A percentile compares a stretch with the other conserved stretches of the same genome.
These are phyloP conservation scores for Scaptomyza graminum DNA, from an alignment of 1,140 invertebrate genomes.

Conservation along the genomic window DNA sequence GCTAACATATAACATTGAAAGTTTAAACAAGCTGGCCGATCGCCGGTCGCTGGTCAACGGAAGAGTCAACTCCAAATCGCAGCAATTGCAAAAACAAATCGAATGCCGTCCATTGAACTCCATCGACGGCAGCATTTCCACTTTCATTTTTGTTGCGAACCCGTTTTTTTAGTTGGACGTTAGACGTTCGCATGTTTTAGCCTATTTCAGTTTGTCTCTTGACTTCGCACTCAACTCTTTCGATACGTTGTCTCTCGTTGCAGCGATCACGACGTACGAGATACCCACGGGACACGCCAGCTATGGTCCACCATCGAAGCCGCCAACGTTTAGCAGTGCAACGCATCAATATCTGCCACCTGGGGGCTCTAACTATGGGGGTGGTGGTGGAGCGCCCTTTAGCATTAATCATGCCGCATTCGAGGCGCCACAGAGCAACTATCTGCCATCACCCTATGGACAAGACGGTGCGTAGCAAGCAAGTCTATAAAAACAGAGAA, in stretches of 20 bases:
- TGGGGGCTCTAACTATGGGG: constrained; percentile 59
- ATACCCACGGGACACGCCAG: constrained; percentile 74
- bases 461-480: constrained; percentile 76
- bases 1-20: constrained; percentile 35
- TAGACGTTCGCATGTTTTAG: constrained; percentile 33
- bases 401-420: constrained; percentile 76
- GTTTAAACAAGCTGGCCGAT: constrained; percentile 8
- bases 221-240: background rate
- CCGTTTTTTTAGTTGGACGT: constrained; percentile 47
- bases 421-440: constrained; percentile 76
- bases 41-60: constrained; percentile 41
- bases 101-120: constrained; percentile 64
- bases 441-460: constrained; percentile 78
- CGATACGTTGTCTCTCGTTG: constrained; percentile 38
- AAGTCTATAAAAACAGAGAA: background rate
- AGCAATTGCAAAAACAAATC: constrained; percentile 40
- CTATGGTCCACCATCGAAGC: constrained; percentile 81
- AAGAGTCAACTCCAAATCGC: constrained; percentile 55
- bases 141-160: constrained; percentile 72
- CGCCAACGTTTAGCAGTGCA: constrained; percentile 76
- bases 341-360: constrained; percentile 80
- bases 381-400: constrained; percentile 67
- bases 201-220: constrained; percentile 51
- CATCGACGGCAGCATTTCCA: constrained; percentile 44
- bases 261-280: constrained; percentile 81